Evolutionary conservation across 92 coral and sea anemone species (phyloP), one percentile per base, ranked within the genome.

Genomic region (Epizoanthus rinbou): DNA sequence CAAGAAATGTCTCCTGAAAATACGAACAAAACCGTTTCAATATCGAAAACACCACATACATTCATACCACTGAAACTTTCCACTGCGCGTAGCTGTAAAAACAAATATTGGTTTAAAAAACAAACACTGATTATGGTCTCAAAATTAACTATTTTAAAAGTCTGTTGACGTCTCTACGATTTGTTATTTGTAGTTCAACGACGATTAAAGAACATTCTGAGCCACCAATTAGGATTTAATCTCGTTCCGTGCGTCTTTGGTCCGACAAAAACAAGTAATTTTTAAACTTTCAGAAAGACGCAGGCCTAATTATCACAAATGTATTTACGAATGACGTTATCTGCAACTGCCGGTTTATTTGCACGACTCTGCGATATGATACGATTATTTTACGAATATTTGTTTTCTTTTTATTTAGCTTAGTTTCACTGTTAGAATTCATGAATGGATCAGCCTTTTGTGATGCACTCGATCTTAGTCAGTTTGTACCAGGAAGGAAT

Each of bases 101-200:
- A 43, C 82, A 62, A 78, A 41, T 39, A 78, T 78, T 62, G 22
- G 18, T 62, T 22, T 60, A 14, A 60, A 23, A 41, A 78, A 54
- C 22, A 11, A 14, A 19, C 39, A 58, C 60, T 75, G 39, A 75
- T 31, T 33, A 33, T 50, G 23, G 47, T 62, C 23, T 11, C 56
- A 21, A 76, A 37, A 37, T 39, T 63, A 22, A 53, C 47, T 39
- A 7, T 19, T 60, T 39, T 21, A 62, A 41, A 59, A 23, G 16
- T 35, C 69, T 13, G 56, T 21, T 78, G 71, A 60, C 82, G 82
- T 78, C 69, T 8, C 8, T 57, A 62, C 6, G 59, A 4, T 10
- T 41, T 41, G 57, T 62, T 78, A 41, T 41, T 62, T 78, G 82
- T 41, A n/a, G 71, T 59, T 62, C 15, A 78, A n/a, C 63, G 70